A percentile compares a stretch with the other conserved stretches of the same genome.
phyloP scores from a whole-genome alignment of 1,140 invertebrate species.

The Halesus radiatus region DNA sequence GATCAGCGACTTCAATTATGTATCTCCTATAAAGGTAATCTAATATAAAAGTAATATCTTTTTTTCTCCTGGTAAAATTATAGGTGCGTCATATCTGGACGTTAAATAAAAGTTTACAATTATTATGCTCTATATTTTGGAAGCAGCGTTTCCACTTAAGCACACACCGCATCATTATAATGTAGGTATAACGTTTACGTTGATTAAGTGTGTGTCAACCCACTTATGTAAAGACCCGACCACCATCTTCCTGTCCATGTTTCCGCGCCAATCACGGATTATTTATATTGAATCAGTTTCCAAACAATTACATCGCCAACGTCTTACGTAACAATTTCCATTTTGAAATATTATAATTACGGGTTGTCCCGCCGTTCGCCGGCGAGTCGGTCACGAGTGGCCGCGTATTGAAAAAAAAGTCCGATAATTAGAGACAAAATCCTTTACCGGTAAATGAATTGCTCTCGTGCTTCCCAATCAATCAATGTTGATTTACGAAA shows the following conservation, averaged over 20 bases:
- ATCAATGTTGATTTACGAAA: slow-evolving; percentile 40
- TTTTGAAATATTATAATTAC: slow-evolving; percentile 42
- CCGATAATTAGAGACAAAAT: slow-evolving; percentile 39
- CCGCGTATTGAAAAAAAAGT: slow-evolving; percentile 38
- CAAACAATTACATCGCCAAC: slow-evolving; percentile 35
- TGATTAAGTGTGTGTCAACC: neutral
- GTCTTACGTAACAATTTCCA: slow-evolving; percentile 39
- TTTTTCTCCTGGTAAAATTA: too few relatives aligned
- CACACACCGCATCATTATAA: too few relatives aligned
- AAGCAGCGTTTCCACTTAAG: too few relatives aligned
- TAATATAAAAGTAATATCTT: too few relatives aligned
- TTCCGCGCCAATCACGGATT: slow-evolving; percentile 33
- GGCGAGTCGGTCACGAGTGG: slow-evolving; percentile 39
- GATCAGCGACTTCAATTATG: too few relatives aligned
- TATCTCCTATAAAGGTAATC: too few relatives aligned
- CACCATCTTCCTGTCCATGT: slow-evolving; percentile 10
- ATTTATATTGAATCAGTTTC: slow-evolving; percentile 32
- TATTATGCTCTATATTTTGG: too few relatives aligned
- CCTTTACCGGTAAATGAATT: slow-evolving; percentile 35
- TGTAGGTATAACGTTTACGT: too few relatives aligned
- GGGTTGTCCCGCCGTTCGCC: slow-evolving; percentile 28
- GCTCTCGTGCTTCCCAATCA: slow-evolving; percentile 25
- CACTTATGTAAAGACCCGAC: neutral
- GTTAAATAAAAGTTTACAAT: too few relatives aligned
- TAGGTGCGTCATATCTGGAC: too few relatives aligned